Conservation (phyloP, 2,888 invertebrate species). For the Oasisia sp. region DNA sequence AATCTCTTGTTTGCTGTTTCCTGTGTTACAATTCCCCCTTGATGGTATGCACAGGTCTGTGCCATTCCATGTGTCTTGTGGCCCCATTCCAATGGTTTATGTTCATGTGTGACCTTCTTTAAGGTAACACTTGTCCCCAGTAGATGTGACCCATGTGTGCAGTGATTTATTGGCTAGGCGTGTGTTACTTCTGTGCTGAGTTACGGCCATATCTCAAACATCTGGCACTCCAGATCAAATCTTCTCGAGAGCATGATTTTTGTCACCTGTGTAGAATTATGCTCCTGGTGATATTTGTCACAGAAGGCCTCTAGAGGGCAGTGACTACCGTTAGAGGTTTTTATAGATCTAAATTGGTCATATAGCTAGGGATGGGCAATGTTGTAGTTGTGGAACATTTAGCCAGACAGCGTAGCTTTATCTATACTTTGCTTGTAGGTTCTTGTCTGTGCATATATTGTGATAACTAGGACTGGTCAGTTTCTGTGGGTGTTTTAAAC, state of each 20-base stretch:
- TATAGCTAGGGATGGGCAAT: not conserved
- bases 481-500: not conserved
- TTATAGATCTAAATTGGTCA: not conserved
- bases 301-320: not conserved
- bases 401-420: not conserved
- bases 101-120: not conserved
- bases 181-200: not conserved
- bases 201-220: not conserved
- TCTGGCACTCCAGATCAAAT: not conserved
- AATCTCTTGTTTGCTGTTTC: not conserved
- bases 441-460: not conserved
- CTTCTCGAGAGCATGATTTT: not conserved
- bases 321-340: not conserved
- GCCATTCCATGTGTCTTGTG: not conserved
- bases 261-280: not conserved
- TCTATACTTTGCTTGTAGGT: not conserved
- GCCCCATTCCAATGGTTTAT: not conserved
- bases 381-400: not conserved
- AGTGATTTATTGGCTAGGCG: not conserved
- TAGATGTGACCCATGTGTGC: constrained; percentile 17
- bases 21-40: not conserved
- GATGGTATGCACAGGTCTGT: not conserved
- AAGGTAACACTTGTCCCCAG: not conserved
- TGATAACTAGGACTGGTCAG: not conserved
- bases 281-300: not conserved